Conservation (phyloP, 2,888 invertebrate species). For the Netelia inedita region DNA sequence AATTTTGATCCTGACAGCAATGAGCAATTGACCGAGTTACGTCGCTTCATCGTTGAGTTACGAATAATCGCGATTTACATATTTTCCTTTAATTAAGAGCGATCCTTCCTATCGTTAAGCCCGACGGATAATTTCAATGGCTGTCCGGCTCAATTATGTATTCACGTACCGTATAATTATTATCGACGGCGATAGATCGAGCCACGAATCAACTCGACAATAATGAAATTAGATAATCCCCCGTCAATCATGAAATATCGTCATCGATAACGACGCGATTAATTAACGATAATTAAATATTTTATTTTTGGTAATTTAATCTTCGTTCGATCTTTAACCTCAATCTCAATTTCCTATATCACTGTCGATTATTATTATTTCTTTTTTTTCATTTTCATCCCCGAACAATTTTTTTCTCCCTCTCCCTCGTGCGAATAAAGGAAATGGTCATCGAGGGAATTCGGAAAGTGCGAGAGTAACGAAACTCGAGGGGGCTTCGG, state of each 20-base stretch:
- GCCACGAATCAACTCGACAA: too few relatives aligned
- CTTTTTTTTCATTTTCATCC: background rate
- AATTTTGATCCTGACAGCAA: too few relatives aligned
- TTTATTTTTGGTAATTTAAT: too few relatives aligned
- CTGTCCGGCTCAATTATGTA: slow-evolving; percentile 11
- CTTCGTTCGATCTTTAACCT: too few relatives aligned
- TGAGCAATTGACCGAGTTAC: background rate
- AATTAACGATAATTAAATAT: too few relatives aligned
- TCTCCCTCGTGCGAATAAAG: background rate
- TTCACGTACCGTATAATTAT: background rate
- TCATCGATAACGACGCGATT: too few relatives aligned
- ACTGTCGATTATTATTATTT: background rate
- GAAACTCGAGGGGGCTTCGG: background rate
- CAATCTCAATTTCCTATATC: too few relatives aligned
- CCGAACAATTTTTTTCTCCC: background rate
- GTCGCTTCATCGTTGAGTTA: slow-evolving; percentile 18
- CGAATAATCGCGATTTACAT: slow-evolving; percentile 41
- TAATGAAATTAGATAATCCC: too few relatives aligned
- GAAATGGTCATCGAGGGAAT: background rate
- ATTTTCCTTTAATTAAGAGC: slow-evolving; percentile 28
- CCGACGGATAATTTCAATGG: background rate
- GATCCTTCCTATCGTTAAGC: slow-evolving; percentile 9
- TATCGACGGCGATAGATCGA: too few relatives aligned
- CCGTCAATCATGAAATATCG: too few relatives aligned
- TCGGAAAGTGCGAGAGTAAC: background rate